Percentiles rank a stretch among this genome's conserved stretches.
Conservation (phyloP, 92 coral and sea anemone genomes). For the Phenganax stokvisi region DNA sequence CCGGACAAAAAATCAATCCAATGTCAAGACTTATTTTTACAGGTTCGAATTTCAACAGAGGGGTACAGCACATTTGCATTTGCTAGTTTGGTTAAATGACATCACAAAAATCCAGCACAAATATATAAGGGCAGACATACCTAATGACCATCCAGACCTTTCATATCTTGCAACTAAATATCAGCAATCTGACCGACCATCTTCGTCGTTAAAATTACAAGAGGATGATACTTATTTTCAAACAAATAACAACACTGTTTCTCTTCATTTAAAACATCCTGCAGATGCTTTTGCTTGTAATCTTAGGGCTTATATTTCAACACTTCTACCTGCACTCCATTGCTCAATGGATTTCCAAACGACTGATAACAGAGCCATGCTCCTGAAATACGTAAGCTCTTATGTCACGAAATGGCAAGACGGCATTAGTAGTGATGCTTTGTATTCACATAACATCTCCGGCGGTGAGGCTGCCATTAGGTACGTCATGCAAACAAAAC, state of each 20-base stretch:
- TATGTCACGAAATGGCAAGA: conserved; percentile 10
- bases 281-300: neutral
- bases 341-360: conserved; percentile 26
- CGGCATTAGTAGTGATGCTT: neutral
- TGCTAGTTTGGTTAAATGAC: conserved; percentile 1
- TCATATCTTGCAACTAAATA: neutral
- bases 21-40: too few relatives aligned
- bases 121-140: conserved; percentile 7
- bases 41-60: conserved; percentile 5
- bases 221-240: neutral
- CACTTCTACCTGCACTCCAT: neutral
- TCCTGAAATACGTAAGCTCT: conserved; percentile 6
- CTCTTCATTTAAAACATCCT: neutral
- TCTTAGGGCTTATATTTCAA: too few relatives aligned
- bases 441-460: conserved; percentile 9
- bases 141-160: conserved; percentile 1
- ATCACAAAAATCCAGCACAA: neutral
- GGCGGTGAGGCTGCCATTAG: conserved; percentile 10
- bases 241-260: neutral
- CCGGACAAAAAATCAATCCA: too few relatives aligned
- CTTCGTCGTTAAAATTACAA: neutral
- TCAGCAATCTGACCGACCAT: neutral
- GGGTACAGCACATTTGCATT: conserved; percentile 10
- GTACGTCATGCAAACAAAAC: neutral
- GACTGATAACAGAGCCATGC: neutral